Base-by-base conservation (phyloP, 37 sponge, comb jelly and placozoan species). In the Lycopodina hypogea region DNA sequence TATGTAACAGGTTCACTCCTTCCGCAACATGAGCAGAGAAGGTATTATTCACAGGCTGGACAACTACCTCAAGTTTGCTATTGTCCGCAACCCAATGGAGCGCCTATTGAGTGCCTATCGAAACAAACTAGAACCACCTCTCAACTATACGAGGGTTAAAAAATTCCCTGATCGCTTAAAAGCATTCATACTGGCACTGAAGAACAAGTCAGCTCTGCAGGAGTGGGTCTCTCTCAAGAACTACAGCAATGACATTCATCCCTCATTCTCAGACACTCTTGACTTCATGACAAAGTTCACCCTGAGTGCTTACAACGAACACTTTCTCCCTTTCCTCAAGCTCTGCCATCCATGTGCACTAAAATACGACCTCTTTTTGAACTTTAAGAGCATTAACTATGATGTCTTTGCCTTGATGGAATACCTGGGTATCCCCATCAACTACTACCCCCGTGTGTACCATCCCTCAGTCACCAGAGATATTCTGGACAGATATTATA, bases 71-170 rank as follows among this genome's bases (percentile, higher is more conserved):
- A 89, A 89, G 76, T 83, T 79, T 78, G 57, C 69, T 22, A 69
- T 83, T 64, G 74, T 89, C 21, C 72, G 89, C 15, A 83, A 89
- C 53, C 89, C 89, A 15, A 32, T 89, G 69, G 89, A 89, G 39
- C 68, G 89, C 41, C 22, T 89, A 18, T 15, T 89, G 24, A 75
- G 78, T 36, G 84, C 84, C 28, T 89, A 89, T 52, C 26, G 80
- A 3, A 89, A 89, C 42, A 89, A 89, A 68, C 70, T 87, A 19
- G 67, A 74, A 34, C 14, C 26, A 22, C 74, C 69, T 42, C 22
- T 71, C 7, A 42, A 72, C 22, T 71, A 72, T 48, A 41, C 72
- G 0, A 40, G 26, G 21, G 8, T 74, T 4, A 45, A 65, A 37
- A 45, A 70, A 28, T 82, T 73, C 63, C 83, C 83, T 35, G 74